A percentile compares a stretch with the other conserved stretches of the same genome.
Evolutionary conservation across 2,113 vertebrate genomes (phyloP).

Genomic region (Rhipidura dahli): DNA sequence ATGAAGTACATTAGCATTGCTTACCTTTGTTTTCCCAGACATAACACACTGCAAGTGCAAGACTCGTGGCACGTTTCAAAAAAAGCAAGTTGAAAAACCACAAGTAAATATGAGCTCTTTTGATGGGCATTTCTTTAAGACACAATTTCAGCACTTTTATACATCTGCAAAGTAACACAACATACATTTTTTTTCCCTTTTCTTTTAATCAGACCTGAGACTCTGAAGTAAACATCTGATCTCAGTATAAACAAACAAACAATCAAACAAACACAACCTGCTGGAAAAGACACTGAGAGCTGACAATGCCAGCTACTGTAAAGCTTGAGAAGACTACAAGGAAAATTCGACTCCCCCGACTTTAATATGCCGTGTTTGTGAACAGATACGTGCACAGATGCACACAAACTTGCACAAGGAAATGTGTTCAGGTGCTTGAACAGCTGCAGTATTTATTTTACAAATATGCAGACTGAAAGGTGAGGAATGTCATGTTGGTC

Average conservation of each 20-base stretch:
- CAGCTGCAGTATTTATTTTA: background rate
- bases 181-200: accelerated
- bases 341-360: background rate
- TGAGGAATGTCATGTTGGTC: background rate
- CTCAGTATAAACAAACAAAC: background rate
- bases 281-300: background rate
- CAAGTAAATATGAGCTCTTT: background rate
- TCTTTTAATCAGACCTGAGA: background rate
- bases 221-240: background rate
- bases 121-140: background rate
- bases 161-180: background rate
- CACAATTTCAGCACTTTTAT: background rate
- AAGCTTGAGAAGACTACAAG: background rate
- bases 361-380: background rate
- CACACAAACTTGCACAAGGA: background rate
- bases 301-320: background rate
- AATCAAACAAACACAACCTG: background rate
- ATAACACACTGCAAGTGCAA: background rate
- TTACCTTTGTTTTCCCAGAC: background rate
- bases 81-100: background rate
- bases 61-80: background rate
- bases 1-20: background rate
- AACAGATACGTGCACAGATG: background rate
- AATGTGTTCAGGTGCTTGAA: background rate
- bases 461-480: background rate